Evolutionary conservation across 2,113 vertebrate genomes (phyloP).

Genomic region (Etia nguti): DNA sequence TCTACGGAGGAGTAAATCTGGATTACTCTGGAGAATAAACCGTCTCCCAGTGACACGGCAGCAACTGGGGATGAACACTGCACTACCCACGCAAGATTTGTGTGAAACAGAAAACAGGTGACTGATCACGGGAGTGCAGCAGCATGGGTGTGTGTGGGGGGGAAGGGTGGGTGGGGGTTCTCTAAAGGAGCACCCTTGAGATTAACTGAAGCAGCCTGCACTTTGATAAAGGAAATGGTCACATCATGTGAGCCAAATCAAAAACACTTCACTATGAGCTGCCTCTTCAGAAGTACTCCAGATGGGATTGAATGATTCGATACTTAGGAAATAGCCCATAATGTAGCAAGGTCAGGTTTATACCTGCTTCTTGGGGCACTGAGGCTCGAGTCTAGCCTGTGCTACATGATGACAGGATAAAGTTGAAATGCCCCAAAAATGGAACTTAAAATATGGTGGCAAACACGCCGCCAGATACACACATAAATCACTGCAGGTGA

Average conservation of each 20-base stretch:
- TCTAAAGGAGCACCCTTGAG: not conserved
- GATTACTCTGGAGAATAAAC: conserved; percentile 58
- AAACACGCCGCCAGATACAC: not conserved
- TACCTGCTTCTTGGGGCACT: not conserved
- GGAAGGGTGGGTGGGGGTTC: not conserved
- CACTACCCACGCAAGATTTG: conserved; percentile 47
- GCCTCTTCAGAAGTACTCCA: not conserved
- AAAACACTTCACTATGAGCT: not conserved
- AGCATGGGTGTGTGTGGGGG: not conserved
- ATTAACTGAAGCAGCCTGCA: conserved; percentile 10
- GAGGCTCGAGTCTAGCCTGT: not conserved
- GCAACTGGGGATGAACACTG: conserved; percentile 26
- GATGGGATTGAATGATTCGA: not conserved
- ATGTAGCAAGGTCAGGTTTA: not conserved
- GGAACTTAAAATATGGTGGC: conserved; percentile 10
- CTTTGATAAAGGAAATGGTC: conserved; percentile 16
- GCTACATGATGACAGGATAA: not conserved
- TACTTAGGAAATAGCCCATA: not conserved
- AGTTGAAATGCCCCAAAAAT: conserved; percentile 28
- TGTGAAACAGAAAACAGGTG: conserved; percentile 47
- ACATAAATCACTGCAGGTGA: conserved; percentile 48
- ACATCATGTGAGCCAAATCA: not conserved
- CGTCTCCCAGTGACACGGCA: conserved; percentile 35
- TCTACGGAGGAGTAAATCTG: conserved; percentile 52
- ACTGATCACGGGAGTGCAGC: conserved; percentile 33